Percentiles rank a stretch among this genome's conserved stretches.
Conservation (phyloP, 2,888 invertebrate species). For the Molanna angustata region DNA sequence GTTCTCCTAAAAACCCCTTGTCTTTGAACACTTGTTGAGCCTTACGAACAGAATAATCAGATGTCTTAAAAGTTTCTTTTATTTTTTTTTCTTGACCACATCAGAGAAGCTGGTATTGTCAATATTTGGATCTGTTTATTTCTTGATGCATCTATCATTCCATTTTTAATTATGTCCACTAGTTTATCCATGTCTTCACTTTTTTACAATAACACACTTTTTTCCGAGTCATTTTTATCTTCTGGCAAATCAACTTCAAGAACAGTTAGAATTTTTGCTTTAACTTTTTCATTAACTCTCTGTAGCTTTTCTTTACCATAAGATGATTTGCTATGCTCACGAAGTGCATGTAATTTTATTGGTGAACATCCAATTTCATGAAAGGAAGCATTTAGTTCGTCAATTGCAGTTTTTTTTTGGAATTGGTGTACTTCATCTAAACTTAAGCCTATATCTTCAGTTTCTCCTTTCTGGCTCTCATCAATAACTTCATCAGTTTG, state of each 20-base stretch:
- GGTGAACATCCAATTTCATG: background rate
- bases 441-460: background rate
- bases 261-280: background rate
- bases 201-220: background rate
- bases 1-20: background rate
- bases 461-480: background rate
- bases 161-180: background rate
- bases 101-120: no score
- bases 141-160: background rate
- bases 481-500: background rate
- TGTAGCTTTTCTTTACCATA: background rate
- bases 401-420: background rate
- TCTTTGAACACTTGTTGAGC: background rate
- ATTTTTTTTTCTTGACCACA: no score
- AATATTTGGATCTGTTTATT: no score
- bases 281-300: background rate
- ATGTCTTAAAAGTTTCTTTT: no score
- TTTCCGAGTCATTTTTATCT: background rate
- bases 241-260: background rate
- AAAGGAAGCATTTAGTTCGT: background rate
- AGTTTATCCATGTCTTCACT: background rate
- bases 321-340: background rate
- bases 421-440: background rate
- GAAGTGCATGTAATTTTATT: background rate
- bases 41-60: background rate